A percentile compares a stretch with the other conserved stretches of the same genome.
Conservation (phyloP, 2,113 vertebrate genomes). For the Apus apus region DNA sequence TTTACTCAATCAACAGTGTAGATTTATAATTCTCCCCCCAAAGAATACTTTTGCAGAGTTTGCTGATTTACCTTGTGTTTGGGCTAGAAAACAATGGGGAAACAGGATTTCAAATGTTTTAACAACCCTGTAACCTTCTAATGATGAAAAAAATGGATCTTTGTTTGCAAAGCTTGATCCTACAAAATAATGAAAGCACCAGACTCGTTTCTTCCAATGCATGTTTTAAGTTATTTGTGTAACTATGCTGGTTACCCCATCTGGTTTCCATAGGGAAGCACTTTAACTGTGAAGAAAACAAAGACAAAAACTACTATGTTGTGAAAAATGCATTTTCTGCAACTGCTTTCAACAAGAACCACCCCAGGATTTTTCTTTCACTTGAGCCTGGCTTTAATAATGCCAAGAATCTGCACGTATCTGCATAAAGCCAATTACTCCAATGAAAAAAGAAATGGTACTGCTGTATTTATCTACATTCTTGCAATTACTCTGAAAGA, state of each 20-base stretch:
- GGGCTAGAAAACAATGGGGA: background rate
- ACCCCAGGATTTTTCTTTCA: background rate
- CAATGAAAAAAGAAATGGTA: slow-evolving; percentile 9
- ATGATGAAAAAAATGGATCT: background rate
- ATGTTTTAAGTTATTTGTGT: background rate
- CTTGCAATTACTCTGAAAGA: slow-evolving; percentile 1
- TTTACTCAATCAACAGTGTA: background rate
- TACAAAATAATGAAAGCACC: background rate
- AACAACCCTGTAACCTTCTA: background rate
- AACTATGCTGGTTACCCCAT: background rate
- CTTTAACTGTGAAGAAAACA: background rate
- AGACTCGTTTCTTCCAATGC: background rate
- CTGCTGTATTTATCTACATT: background rate
- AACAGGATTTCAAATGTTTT: background rate
- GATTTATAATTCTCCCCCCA: background rate
- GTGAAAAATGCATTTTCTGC: background rate
- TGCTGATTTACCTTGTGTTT: background rate
- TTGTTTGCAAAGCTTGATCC: background rate
- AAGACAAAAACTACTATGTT: background rate
- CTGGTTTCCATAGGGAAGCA: background rate
- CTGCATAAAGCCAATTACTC: background rate
- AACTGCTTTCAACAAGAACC: background rate
- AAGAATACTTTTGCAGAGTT: background rate
- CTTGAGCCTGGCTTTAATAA: background rate
- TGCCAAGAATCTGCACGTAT: background rate